Percentiles rank a stretch among this genome's conserved stretches.
phyloP scores from a whole-genome alignment of 2,888 invertebrate species.

The Erebia epiphron region DNA sequence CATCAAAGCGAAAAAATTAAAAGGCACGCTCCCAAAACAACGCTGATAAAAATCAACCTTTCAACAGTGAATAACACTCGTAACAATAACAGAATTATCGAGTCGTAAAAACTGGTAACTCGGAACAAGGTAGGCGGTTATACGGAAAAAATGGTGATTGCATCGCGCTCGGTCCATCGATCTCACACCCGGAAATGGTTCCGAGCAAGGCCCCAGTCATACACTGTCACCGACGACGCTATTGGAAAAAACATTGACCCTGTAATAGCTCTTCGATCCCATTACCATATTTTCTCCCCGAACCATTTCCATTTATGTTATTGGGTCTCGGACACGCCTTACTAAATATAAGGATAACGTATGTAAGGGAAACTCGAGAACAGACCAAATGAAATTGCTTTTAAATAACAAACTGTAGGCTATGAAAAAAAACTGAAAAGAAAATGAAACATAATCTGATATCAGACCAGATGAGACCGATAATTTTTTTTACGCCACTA shows the following conservation, averaged over 20 bases:
- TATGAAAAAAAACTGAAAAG: too few relatives aligned
- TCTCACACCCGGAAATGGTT: conserved; percentile 32
- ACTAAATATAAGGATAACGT: conserved; percentile 6
- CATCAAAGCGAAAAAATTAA: neutral
- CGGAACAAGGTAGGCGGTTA: conserved; percentile 20
- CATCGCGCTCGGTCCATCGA: conserved; percentile 19
- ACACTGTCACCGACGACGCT: conserved; percentile 30
- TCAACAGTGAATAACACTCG: conserved; percentile 6
- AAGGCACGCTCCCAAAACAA: neutral
- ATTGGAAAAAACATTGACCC: conserved; percentile 36
- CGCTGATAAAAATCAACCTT: conserved; percentile 13
- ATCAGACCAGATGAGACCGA: too few relatives aligned
- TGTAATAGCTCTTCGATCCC: conserved; percentile 32
- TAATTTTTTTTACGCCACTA: too few relatives aligned
- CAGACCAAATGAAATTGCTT: too few relatives aligned
- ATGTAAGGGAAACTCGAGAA: too few relatives aligned
- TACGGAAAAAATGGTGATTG: conserved; percentile 23
- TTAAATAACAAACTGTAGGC: too few relatives aligned
- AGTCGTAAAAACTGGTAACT: conserved; percentile 15
- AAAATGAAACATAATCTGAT: too few relatives aligned
- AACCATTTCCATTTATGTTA: conserved; percentile 32
- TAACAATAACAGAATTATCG: conserved; percentile 10
- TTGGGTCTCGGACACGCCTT: conserved; percentile 28
- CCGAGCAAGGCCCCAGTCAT: conserved; percentile 24
- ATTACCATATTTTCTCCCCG: conserved; percentile 33